A percentile compares a stretch with the other conserved stretches of the same genome.
Evolutionary conservation across 2,888 invertebrate genomes (phyloP).

Genomic region (Agonopterix alstromeriana): DNA sequence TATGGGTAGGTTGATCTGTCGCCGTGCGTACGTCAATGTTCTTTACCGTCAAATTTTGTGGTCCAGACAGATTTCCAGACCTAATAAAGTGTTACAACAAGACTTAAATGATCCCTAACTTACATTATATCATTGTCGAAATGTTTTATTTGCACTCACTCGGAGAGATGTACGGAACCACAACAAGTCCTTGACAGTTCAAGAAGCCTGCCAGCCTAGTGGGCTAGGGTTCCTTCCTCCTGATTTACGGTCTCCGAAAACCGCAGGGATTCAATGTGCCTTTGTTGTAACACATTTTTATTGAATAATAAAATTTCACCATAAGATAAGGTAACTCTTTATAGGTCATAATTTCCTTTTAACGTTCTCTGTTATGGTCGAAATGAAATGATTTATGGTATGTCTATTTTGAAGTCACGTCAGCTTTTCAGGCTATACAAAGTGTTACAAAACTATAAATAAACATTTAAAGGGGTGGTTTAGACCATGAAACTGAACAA

Average conservation of each 20-base stretch:
- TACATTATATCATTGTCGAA: neutral
- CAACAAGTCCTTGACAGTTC: slow-evolving; percentile 67
- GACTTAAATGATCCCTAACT: no score
- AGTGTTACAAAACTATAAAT: no score
- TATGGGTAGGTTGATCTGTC: no score
- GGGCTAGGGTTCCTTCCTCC: slow-evolving; percentile 57
- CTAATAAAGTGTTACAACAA: no score
- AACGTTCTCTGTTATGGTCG: slow-evolving; percentile 41
- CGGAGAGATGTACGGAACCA: slow-evolving; percentile 38
- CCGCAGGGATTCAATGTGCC: slow-evolving; percentile 70
- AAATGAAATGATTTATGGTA: slow-evolving; percentile 13
- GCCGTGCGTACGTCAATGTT: no score
- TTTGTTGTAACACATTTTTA: slow-evolving; percentile 68
- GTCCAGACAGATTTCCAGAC: no score
- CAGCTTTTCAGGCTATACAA: no score
- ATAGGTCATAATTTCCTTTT: slow-evolving; percentile 67
- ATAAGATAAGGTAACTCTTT: slow-evolving; percentile 67
- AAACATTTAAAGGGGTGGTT: no score
- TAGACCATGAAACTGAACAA: no score
- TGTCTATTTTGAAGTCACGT: neutral
- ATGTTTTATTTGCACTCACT: slow-evolving; percentile 12
- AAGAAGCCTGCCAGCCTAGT: slow-evolving; percentile 47
- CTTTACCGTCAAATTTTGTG: no score
- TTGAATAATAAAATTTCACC: slow-evolving; percentile 73
- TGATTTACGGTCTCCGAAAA: slow-evolving; percentile 70